A percentile compares a stretch with the other conserved stretches of the same genome.
Conservation (phyloP, 1,140 invertebrate species). For the Limonius californicus region DNA sequence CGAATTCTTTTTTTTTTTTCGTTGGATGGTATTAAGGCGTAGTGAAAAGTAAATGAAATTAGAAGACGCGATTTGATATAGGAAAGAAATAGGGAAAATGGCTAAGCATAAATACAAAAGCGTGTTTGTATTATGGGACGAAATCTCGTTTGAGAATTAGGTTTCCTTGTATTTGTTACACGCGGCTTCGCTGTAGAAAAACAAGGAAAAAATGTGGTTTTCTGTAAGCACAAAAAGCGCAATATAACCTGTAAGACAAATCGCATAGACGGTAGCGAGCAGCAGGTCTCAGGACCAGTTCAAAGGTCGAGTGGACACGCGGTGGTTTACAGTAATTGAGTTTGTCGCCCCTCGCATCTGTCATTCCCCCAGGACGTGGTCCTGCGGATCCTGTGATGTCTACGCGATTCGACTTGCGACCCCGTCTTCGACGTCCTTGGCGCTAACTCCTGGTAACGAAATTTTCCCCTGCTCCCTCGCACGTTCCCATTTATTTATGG, state of each 20-base stretch:
- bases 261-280: slow-evolving; percentile 1
- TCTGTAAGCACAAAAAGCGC: slow-evolving; percentile 1
- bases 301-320: slow-evolving; percentile 31
- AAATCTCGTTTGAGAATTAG: background rate
- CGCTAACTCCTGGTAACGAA: slow-evolving; percentile 7
- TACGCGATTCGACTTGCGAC: background rate
- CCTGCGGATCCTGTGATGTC: background rate
- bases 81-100: too few species aligned
- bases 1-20: too few species aligned
- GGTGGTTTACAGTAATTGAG: slow-evolving; percentile 43
- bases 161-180: background rate
- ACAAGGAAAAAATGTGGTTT: background rate
- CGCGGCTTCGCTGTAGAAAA: background rate
- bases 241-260: slow-evolving; percentile 4
- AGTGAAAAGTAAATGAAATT: too few species aligned
- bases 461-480: background rate
- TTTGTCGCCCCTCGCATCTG: slow-evolving; percentile 36
- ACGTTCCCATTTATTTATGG: slow-evolving; percentile 4
- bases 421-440: slow-evolving; percentile 5
- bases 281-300: background rate
- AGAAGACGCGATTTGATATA: too few species aligned
- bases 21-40: too few species aligned
- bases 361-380: slow-evolving; percentile 31
- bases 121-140: background rate
- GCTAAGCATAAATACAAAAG: too few species aligned